Conservation (phyloP, 2,113 vertebrate species). For the Hoplias malabaricus region DNA sequence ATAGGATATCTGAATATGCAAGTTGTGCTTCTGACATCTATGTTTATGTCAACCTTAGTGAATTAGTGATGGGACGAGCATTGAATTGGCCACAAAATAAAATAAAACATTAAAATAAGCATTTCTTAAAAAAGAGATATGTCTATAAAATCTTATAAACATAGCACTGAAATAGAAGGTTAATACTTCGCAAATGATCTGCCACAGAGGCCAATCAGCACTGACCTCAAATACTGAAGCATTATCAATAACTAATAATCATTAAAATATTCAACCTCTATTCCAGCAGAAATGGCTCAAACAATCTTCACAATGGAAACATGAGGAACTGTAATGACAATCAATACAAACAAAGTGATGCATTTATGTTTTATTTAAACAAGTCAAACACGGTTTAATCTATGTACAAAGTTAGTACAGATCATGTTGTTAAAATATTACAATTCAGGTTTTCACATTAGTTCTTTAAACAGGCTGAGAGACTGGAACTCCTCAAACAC, state of each 20-base stretch:
- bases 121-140: too few relatives aligned
- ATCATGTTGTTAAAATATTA: not conserved
- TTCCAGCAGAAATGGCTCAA: constrained; percentile 31
- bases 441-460: not conserved
- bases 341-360: too few relatives aligned
- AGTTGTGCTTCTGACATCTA: too few relatives aligned
- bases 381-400: not conserved
- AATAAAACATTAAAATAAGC: too few relatives aligned
- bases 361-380: not conserved
- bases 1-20: too few relatives aligned
- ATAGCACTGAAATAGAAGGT: too few relatives aligned
- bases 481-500: not conserved
- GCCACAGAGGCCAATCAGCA: constrained; percentile 45
- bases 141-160: too few relatives aligned
- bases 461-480: not conserved
- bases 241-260: constrained; percentile 40
- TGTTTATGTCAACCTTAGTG: too few relatives aligned
- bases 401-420: not conserved
- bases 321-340: too few relatives aligned
- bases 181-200: constrained; percentile 4
- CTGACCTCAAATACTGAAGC: constrained; percentile 51
- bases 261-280: not conserved
- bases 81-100: too few relatives aligned
- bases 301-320: constrained; percentile 35
- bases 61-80: too few relatives aligned